Evolutionary conservation across 2,888 invertebrate genomes (phyloP).

Genomic region (Bombylius discolor): DNA sequence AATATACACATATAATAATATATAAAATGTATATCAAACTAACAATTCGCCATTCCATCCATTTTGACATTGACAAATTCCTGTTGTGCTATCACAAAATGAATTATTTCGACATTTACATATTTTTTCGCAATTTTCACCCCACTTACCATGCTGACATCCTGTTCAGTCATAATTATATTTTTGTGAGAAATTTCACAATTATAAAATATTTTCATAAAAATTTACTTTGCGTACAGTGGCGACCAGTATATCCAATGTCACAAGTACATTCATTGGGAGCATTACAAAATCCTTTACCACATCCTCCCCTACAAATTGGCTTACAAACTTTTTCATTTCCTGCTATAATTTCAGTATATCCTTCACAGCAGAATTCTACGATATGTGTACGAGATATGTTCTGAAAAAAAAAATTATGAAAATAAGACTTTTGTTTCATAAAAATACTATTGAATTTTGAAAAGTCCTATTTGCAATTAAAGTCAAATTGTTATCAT

Average conservation of each 20-base stretch:
- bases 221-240: constrained; percentile 29
- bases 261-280: constrained; percentile 49
- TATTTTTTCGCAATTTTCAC: constrained; percentile 53
- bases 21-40: constrained; percentile 20
- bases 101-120: constrained; percentile 51
- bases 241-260: constrained; percentile 37
- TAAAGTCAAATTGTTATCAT: too few species aligned
- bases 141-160: constrained; percentile 59
- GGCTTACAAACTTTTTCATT: constrained; percentile 35
- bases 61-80: constrained; percentile 50
- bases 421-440: too few species aligned
- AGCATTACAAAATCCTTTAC: constrained; percentile 41
- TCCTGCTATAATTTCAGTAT: constrained; percentile 40
- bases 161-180: constrained; percentile 32
- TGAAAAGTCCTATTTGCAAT: too few species aligned
- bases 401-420: constrained; percentile 41
- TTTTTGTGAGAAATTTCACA: too few species aligned
- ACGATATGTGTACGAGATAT: constrained; percentile 52
- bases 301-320: constrained; percentile 33
- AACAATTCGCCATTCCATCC: constrained; percentile 60
- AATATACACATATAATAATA: too few species aligned
- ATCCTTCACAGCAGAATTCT: constrained; percentile 65
- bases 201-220: neutral
- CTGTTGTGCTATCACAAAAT: constrained; percentile 49
- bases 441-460: too few species aligned